Base-by-base conservation (phyloP, 2,888 invertebrate species). In the Drosophila picticornis region DNA sequence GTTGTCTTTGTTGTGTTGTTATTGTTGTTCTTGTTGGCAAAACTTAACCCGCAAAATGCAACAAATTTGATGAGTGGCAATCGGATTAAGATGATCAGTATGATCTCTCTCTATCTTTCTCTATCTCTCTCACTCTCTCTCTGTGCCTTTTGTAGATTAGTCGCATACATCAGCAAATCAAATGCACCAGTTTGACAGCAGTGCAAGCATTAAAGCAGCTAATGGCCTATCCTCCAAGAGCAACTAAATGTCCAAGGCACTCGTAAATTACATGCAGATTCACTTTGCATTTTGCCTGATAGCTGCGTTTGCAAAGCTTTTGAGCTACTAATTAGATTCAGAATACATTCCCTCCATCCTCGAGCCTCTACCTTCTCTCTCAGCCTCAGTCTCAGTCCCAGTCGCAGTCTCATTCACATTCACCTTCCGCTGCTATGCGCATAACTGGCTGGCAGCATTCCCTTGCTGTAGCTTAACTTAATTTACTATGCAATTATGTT, bases 311-410 rank as follows among this genome's bases (percentile, higher is more conserved):
- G 76, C 74, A 72, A 79, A 69, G 85, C 88, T 88, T 87, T 88
- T 77, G 75, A 85, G 77, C 75, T 72, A 81, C 88, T 85, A 85
- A 85, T 85, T 85, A 85, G 88, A 85, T 85, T 87, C 84, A 75
- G 64, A 64, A 36, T 19, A 32, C 13, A 19, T n/a, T 1, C 13
- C 46, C 34, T 13, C 46, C 7, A 34, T 56, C 19, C 40, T 10
- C 25, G 10, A n/a, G 57, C 53, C 40, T n/a, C 51, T 22, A 34
- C 36, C 22, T 29, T 7, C 25, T n/a, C 34, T 22, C 53, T 38
- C 10, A n/a, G 9, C 4, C 13, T 34, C 34, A 10, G 31, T 34
- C 34, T 5, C 5, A 32, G 10, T 32, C 32, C 13, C 4, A 13
- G 34, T 34, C 34, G 13, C 16, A 34, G 6, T 4, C 7, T 13